Conservation (phyloP, 1,140 invertebrate species). For the Drosophila nikananu region DNA sequence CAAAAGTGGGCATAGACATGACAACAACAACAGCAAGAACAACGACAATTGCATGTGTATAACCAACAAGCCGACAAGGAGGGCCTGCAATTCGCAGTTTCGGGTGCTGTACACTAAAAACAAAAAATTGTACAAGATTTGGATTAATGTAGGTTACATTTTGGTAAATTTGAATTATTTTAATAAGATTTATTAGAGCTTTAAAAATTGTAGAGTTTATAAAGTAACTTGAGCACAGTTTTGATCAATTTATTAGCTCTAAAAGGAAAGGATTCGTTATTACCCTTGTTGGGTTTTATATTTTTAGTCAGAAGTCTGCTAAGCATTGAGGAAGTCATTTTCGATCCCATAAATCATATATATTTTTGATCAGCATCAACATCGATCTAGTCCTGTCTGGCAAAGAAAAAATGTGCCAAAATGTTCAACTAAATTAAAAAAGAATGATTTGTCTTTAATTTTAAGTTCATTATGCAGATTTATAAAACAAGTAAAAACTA, state of each 20-base stretch:
- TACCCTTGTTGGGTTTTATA: neutral
- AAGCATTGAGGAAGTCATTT: too few relatives aligned
- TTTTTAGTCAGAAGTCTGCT: neutral
- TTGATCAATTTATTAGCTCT: neutral
- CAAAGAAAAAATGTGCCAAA: too few relatives aligned
- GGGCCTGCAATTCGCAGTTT: constrained; percentile 37
- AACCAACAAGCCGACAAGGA: constrained; percentile 45
- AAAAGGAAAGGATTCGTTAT: neutral
- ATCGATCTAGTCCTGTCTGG: too few relatives aligned
- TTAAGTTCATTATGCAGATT: too few relatives aligned
- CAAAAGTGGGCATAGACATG: constrained; percentile 80
- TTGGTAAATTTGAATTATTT: neutral
- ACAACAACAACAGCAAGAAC: constrained; percentile 76
- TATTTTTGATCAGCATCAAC: too few relatives aligned
- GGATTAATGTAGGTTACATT: neutral
- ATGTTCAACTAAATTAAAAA: too few relatives aligned
- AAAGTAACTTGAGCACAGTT: neutral
- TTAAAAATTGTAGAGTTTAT: neutral
- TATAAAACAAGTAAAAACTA: too few relatives aligned
- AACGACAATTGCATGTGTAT: constrained; percentile 57
- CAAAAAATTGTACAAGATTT: neutral
- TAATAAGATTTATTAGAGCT: neutral
- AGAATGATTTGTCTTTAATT: too few relatives aligned
- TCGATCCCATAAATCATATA: too few relatives aligned
- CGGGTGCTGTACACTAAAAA: constrained; percentile 1